Base-by-base conservation (phyloP, 2,888 invertebrate species). In the Drosophila leonis region DNA sequence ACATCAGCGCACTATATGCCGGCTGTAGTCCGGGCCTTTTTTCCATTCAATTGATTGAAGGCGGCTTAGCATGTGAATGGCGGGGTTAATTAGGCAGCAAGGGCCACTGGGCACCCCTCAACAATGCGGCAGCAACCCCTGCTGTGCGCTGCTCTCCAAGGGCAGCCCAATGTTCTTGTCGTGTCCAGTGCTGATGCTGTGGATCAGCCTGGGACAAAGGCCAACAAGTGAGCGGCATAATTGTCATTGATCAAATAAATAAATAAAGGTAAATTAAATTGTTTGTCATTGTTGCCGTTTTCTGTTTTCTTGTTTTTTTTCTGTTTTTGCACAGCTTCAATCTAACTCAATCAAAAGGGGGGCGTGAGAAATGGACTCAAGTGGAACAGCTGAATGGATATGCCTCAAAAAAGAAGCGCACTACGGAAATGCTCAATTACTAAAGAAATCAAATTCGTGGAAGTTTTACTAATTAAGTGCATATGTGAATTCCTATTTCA, bases 21-120 rank as follows among this genome's bases (percentile, higher is more conserved):
- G 44, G 27, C n/a, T 13, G 33, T 18, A 46, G 56, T 37, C 9
- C 49, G 10, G 54, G 57, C 37, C 48, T 37, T 44, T 65, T 37
- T 24, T 51, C 13, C 6, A 24, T 52, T 52, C 56, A 80, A 83
- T 83, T 83, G 86, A 83, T 86, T 86, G 78, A 86, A 69, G 83
- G 80, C 78, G 69, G 63, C 72, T 79, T 85, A 60, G 83, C 80
- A 76, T 88, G 75, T 78, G 88, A 88, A 85, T 67, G 61, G 63
- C 57, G 63, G 78, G 72, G 68, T 62, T 88, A 83, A 88, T 83
- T 83, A 82, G 83, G 33, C 68, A 51, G 55, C 72, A 68, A 82
- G 65, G 70, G 82, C 65, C 55, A 33, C 20, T 49, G 51, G 27
- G 20, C 62, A 59, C 31, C 61, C 52, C 51, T 29, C 20, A 37